Percentiles rank a stretch among this genome's conserved stretches.
Conservation (phyloP, 2,888 invertebrate genomes). For the Drosophila colorata region DNA sequence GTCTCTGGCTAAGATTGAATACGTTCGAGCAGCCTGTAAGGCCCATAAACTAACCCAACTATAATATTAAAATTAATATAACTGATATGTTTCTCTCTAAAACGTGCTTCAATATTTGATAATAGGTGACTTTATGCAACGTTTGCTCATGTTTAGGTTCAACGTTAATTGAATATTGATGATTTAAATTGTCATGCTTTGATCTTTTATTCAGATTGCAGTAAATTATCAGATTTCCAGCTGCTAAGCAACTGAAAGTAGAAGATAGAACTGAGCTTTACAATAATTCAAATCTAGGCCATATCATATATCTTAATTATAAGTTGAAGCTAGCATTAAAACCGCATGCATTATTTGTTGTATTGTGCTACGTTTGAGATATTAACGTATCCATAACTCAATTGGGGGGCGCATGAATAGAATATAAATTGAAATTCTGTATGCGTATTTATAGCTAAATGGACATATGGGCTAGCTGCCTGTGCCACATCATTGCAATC, state of each 20-base stretch:
- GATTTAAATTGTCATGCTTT: not conserved
- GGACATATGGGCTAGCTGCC: slow-evolving; percentile 7
- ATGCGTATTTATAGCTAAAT: not conserved
- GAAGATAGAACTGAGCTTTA: too few species aligned
- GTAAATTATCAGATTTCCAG: too few species aligned
- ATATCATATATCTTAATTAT: not conserved
- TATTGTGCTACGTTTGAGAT: not conserved
- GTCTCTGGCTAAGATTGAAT: too few species aligned
- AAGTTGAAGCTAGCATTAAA: not conserved
- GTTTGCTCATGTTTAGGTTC: too few species aligned
- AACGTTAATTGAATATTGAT: too few species aligned
- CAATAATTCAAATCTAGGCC: not conserved
- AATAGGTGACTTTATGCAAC: too few species aligned
- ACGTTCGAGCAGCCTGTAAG: too few species aligned
- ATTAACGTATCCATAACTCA: not conserved
- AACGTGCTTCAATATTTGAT: too few species aligned
- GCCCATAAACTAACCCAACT: too few species aligned
- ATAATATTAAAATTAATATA: too few species aligned
- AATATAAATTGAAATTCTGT: not conserved
- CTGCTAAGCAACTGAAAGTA: not conserved
- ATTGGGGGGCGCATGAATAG: not conserved
- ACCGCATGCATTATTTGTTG: not conserved
- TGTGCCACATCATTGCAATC: slow-evolving; percentile 4
- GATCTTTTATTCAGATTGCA: too few species aligned
- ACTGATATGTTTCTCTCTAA: too few species aligned